Evolutionary conservation across 2,888 invertebrate species (phyloP).

Genomic region (Nebria salina): DNA sequence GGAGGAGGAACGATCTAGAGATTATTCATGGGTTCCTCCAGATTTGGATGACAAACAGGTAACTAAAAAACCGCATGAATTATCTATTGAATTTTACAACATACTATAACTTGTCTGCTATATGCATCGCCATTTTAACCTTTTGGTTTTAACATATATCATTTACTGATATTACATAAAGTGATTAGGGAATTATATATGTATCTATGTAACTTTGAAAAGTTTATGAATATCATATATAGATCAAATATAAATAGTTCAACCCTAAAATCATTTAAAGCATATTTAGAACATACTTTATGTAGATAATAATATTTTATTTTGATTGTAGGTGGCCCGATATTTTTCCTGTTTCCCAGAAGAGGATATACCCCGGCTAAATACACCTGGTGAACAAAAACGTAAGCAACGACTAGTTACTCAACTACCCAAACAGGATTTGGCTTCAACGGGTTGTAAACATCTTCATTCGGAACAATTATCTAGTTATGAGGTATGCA

Average conservation of each 20-base stretch:
- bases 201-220: too few species aligned
- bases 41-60: slow-evolving; percentile 53
- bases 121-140: too few species aligned
- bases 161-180: too few species aligned
- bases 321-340: slow-evolving; percentile 79
- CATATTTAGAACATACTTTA: background rate
- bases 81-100: too few species aligned
- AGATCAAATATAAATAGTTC: too few species aligned
- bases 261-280: too few species aligned
- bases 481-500: slow-evolving; percentile 74
- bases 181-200: too few species aligned
- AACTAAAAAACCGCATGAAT: background rate
- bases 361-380: slow-evolving; percentile 71
- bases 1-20: slow-evolving; percentile 62
- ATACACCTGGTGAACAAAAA: slow-evolving; percentile 82
- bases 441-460: slow-evolving; percentile 88
- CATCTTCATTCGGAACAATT: slow-evolving; percentile 82
- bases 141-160: too few species aligned
- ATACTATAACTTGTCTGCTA: too few species aligned
- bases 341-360: slow-evolving; percentile 91
- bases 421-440: slow-evolving; percentile 95
- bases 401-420: slow-evolving; percentile 83
- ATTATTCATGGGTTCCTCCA: slow-evolving; percentile 61
- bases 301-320: slow-evolving; percentile 3
- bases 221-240: too few species aligned